Evolutionary conservation across 2,888 invertebrate species (phyloP).

Genomic region (Rambutsinella grinnellia): DNA sequence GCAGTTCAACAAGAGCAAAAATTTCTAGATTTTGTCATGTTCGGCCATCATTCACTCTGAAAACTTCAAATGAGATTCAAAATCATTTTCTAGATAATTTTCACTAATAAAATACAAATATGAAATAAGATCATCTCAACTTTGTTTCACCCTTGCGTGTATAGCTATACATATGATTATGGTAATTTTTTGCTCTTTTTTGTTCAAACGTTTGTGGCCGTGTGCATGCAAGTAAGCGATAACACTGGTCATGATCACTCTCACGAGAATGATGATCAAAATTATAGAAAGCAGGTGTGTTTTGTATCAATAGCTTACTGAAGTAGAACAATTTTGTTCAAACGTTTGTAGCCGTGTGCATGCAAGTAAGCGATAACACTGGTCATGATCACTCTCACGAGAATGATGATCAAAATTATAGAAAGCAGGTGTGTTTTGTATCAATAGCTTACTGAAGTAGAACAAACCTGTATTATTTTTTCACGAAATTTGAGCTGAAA

Average conservation of each 20-base stretch:
- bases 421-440: neutral
- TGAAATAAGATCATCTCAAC: no score
- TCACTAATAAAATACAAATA: no score
- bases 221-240: neutral
- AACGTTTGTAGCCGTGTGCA: no score
- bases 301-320: neutral
- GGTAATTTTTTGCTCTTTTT: no score
- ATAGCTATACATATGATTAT: no score
- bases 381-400: neutral
- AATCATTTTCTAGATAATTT: no score
- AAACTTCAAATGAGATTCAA: no score
- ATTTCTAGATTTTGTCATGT: no score
- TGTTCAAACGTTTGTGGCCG: no score
- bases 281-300: neutral
- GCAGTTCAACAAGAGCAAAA: no score
- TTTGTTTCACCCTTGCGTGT: no score
- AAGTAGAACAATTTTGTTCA: neutral
- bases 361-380: neutral
- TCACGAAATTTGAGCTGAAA: neutral
- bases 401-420: neutral
- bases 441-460: neutral
- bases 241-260: neutral
- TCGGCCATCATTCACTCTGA: no score
- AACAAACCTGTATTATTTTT: neutral
- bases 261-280: neutral